Evolutionary conservation across 1,140 invertebrate genomes (phyloP).

Genomic region (Eubasilissa regina): DNA sequence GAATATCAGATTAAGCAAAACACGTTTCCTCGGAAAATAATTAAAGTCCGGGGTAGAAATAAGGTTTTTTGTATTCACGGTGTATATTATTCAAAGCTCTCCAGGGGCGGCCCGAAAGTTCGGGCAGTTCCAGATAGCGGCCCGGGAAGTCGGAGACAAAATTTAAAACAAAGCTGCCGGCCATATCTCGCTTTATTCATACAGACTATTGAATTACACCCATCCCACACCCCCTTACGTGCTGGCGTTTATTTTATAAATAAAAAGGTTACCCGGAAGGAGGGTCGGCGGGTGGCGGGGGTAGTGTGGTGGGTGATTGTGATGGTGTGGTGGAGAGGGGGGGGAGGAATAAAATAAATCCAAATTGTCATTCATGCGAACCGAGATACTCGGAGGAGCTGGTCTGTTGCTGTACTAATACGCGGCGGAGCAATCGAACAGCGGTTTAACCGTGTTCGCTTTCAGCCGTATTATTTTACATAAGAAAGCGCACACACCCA

Average conservation of each 20-base stretch:
- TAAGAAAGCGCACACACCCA: slow-evolving; percentile 3
- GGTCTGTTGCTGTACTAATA: neutral
- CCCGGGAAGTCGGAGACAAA: slow-evolving; percentile 52
- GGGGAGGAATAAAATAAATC: slow-evolving; percentile 55
- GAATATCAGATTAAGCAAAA: slow-evolving; percentile 41
- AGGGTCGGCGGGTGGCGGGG: neutral
- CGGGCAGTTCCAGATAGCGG: slow-evolving; percentile 19
- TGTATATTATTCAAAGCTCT: slow-evolving; percentile 53
- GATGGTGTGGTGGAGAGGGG: no score
- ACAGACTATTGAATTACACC: slow-evolving; percentile 59
- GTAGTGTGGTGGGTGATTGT: no score
- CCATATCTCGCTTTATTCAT: slow-evolving; percentile 57
- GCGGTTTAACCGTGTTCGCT: slow-evolving; percentile 24
- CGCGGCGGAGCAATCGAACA: slow-evolving; percentile 20
- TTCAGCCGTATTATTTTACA: slow-evolving; percentile 15
- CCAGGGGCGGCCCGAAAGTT: slow-evolving; percentile 46
- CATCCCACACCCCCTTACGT: slow-evolving; percentile 31
- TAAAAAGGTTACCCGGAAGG: slow-evolving; percentile 33
- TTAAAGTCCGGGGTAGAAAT: slow-evolving; percentile 32
- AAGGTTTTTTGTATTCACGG: slow-evolving; percentile 40
- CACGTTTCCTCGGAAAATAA: slow-evolving; percentile 36
- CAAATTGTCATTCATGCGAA: slow-evolving; percentile 58
- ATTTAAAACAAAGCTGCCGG: slow-evolving; percentile 55
- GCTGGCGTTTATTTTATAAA: slow-evolving; percentile 48
- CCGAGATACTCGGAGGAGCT: slow-evolving; percentile 7